Evolutionary conservation across 2,113 vertebrate genomes (phyloP), one percentile per base, ranked within the genome.

Genomic region (Trogon melanurus): DNA sequence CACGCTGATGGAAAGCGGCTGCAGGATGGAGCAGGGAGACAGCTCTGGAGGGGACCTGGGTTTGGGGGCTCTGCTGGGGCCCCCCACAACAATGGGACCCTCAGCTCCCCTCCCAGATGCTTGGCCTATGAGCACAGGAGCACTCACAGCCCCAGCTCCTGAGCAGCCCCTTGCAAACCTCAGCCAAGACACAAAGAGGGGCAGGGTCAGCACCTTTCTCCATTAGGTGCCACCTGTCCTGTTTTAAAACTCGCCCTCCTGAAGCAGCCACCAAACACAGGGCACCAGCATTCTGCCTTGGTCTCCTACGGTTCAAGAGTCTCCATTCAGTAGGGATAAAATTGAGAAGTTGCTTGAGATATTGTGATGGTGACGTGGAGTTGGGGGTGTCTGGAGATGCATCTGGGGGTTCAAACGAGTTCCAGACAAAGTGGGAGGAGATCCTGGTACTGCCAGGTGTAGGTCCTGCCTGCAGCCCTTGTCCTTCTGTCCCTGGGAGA

Each of bases 341-440:
- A 2, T 0, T 17, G 17, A 15, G 6, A 6, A 21, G 20, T 38
- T 12, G 27, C 9, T 23, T 2, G 0, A 41, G 10, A 7, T 4
- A 0, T 2, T 17, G 20, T 9, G 29, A 74, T 18, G 32, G 20
- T 9, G 29, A 74, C 18, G 32, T 5, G 51, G 19, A 26, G 10
- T 3, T 50, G 34, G 45, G 34, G 25, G 6, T 10, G 9, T 4
- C 41, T n/a, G 75, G 50, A 27, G 48, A 9, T 1, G 3, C 36
- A 1, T 4, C 18, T 13, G 12, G 44, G 65, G 57, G 48, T 7
- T 9, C 41, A 41, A 41, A 41, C 41, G 25, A 30, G 25, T 30
- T 7, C 6, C 0, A 0, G 29, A 11, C 32, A 30, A 38, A 66
- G 16, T 1, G 2, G 45, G 54, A 70, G 56, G 25, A 44, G n/a